Base-by-base conservation (phyloP, 2,113 vertebrate genomes). In the Etia nguti region DNA sequence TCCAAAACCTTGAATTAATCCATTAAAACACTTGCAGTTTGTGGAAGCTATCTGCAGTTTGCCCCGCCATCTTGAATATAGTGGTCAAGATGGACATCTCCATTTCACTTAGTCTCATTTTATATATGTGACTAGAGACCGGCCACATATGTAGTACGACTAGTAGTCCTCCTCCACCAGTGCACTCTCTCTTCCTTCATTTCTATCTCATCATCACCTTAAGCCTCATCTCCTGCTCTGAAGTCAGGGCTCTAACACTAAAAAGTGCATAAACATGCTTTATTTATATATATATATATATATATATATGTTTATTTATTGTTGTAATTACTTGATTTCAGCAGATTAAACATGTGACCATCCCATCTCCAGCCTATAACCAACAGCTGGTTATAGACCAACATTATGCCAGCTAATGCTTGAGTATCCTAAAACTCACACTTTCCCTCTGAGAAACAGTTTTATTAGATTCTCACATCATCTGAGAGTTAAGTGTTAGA, bases 181-280 rank as follows among this genome's bases (percentile, higher is more conserved):
- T 22, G 10, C 1, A 65, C 0, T 11, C 22, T 65, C 34, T 38
- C 34, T 38, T 65, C 60, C 60, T 20, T 20, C 6, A 38, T 65
- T 0, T 22, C 20, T 38, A 1, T 38, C 6, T 38, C 20, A 38
- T 38, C 62, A 38, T 68, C 62, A 15, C 36, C n/a, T 24, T 9
- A 22, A 41, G n/a, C 36, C 62, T 41, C 62, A 41, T 68, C 20
- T 68, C 36, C 62, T 41, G 62, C 34, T 22, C 62, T 15, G 3
- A 41, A 41, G 36, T 68, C 62, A 68, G 34, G 62, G 34, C n/a
- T 68, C 62, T 68, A 68, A 41, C 62, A 68, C 62, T 41, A 41
- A 12, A 68, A 41, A 68, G 34, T 68, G 3, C 36, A 68, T 68
- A 41, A 41, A 41, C 34, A 68, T 41, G 62, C 62, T 34, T 59